Evolutionary conservation across 2,888 invertebrate species (phyloP).

Genomic region (Teleiodes luculella): DNA sequence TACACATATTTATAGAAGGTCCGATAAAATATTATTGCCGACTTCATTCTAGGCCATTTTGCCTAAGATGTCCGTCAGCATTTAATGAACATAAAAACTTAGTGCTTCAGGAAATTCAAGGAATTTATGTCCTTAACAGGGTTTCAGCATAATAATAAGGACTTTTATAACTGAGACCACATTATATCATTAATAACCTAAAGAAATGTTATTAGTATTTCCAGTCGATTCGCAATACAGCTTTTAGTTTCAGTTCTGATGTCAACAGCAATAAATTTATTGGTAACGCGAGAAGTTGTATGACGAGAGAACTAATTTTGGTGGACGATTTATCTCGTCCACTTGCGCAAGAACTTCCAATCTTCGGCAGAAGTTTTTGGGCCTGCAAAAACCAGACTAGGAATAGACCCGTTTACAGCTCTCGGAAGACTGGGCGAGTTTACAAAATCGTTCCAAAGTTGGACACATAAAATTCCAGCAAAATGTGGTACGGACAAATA

Average conservation of each 20-base stretch:
- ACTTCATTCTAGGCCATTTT: too few relatives aligned
- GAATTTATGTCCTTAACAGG: too few relatives aligned
- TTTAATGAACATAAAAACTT: too few relatives aligned
- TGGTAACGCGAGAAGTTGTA: constrained; percentile 35
- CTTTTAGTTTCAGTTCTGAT: constrained; percentile 31
- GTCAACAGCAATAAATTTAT: constrained; percentile 40
- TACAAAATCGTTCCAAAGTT: background rate
- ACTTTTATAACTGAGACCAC: too few relatives aligned
- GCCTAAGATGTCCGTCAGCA: too few relatives aligned
- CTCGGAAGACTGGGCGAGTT: constrained; percentile 12
- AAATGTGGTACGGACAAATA: background rate
- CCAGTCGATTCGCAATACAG: constrained; percentile 31
- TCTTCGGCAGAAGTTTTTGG: constrained; percentile 9
- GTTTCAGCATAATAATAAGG: too few relatives aligned
- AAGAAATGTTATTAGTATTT: constrained; percentile 32
- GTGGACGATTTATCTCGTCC: constrained; percentile 19
- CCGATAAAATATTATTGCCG: too few relatives aligned
- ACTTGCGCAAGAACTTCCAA: constrained; percentile 17
- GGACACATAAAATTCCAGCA: background rate
- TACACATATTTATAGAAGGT: too few relatives aligned
- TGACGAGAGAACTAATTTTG: background rate
- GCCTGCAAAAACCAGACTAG: constrained; percentile 10
- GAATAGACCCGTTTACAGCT: constrained; percentile 13
- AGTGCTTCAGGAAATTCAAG: too few relatives aligned
- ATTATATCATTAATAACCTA: too few relatives aligned